phyloP scores from a whole-genome alignment of 2,113 vertebrate genomes.

The Catagonus wagneri region DNA sequence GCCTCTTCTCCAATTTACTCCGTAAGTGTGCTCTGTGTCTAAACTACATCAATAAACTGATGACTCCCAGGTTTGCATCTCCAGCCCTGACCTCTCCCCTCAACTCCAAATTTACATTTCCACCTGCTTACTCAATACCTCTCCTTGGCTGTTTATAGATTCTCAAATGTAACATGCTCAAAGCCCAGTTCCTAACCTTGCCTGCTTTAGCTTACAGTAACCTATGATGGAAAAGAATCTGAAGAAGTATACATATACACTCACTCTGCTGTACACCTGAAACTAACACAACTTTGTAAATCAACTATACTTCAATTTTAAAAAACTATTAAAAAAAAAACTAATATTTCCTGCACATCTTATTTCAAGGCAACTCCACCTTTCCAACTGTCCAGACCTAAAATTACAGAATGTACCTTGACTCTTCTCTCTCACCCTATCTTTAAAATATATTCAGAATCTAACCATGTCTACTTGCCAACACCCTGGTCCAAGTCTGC shows the following conservation, averaged over 20 bases:
- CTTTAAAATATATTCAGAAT: conserved; percentile 36
- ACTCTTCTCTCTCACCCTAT: not conserved
- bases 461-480: not conserved
- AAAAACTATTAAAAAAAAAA: not conserved
- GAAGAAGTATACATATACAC: not conserved
- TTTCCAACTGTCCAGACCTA: not conserved
- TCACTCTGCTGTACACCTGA: not conserved
- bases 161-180: not conserved
- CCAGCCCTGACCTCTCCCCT: not conserved
- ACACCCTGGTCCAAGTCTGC: not conserved
- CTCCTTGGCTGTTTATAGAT: not conserved
- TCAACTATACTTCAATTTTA: not conserved
- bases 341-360: not conserved
- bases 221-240: not conserved
- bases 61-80: conserved; percentile 19
- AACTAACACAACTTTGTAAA: not conserved
- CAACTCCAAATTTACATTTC: conserved; percentile 36
- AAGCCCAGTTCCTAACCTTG: conserved; percentile 29
- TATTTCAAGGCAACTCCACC: not conserved
- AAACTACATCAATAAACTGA: conserved; percentile 30
- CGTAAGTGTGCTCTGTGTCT: not conserved
- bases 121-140: not conserved
- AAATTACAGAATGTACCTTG: not conserved
- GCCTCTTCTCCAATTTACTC: conserved; percentile 37
- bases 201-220: not conserved